Evolutionary conservation across 2,113 vertebrate species (phyloP), one percentile per base, ranked within the genome.

Genomic region (Cygnus buccinator): DNA sequence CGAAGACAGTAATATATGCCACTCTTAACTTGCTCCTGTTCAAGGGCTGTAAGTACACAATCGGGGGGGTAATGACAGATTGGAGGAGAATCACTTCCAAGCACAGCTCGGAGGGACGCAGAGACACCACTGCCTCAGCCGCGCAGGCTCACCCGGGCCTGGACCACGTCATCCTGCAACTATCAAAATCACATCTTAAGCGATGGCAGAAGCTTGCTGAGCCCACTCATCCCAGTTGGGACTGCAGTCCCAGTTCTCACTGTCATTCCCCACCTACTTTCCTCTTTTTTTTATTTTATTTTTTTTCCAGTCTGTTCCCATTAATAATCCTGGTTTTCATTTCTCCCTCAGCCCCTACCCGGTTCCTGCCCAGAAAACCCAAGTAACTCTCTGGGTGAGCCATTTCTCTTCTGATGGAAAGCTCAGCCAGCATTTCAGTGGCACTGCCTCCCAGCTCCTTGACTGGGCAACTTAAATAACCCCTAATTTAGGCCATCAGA

Each of bases 401-500:
- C 4, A 0, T 6, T 73, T 61, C 50, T 73, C 41, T 22, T 15
- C 26, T 9, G 44, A 13, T 29, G 29, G 59, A 29, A 75, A 66
- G 68, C 77, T 66, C 77, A 66, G 73, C n/a, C 37, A 22, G 37
- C 6, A 0, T 19, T 50, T 11, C 1, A 6, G 54, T 8, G 59
- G 31, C 46, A 62, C 57, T 50, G 50, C 29, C 6, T 18, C 57
- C 66, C 18, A 2, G 3, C 63, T 4, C n/a, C n/a, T n/a, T 16
- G 31, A 22, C 39, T 31, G 13, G 3, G 25, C 46, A 26, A 15
- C 9, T 13, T 4, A 13, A 31, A 41, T 16, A 17, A 3, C 5
- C 19, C n/a, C 19, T 37, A 2, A 1, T 11, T 26, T 0, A 9
- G 29, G 31, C 22, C 76, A 28, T 12, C 31, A 43, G 55, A 9